These are phyloP conservation scores for Bombus difficillimus DNA, from an alignment of 1,140 invertebrate species.

Conservation along the genomic window DNA sequence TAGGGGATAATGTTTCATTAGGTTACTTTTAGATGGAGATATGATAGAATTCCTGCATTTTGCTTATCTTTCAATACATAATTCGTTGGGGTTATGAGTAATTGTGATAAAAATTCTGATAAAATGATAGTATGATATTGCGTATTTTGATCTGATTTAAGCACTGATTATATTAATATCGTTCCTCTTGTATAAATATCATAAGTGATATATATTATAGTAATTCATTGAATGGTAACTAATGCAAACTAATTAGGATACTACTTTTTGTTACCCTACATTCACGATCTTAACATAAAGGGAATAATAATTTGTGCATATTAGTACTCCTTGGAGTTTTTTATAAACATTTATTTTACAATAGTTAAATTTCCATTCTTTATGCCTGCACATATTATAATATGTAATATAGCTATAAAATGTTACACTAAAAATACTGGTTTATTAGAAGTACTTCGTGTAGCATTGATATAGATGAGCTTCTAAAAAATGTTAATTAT, in stretches of 20 bases:
- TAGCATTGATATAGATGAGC: too few species aligned
- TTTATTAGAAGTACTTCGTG: too few species aligned
- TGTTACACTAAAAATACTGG: too few species aligned
- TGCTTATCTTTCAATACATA: not conserved
- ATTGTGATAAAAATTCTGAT: too few species aligned
- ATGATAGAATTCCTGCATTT: not conserved
- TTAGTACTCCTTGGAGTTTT: too few species aligned
- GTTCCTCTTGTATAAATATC: not conserved
- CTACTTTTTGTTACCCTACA: not conserved
- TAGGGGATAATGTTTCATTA: not conserved
- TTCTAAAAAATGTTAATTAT: too few species aligned
- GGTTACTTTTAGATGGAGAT: not conserved
- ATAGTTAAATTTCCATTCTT: too few species aligned
- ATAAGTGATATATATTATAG: not conserved
- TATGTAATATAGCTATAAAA: too few species aligned
- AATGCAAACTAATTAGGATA: not conserved
- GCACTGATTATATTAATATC: not conserved
- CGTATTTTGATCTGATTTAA: not conserved
- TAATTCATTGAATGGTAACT: not conserved
- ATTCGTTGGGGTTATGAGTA: not conserved
- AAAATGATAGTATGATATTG: too few species aligned
- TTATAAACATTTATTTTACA: too few species aligned
- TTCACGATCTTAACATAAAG: not conserved
- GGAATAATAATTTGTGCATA: not conserved
- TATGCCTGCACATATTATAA: too few species aligned